Evolutionary conservation across 2,888 invertebrate genomes (phyloP), one percentile per base, ranked within the genome.

Genomic region (Perizoma affinitatum): DNA sequence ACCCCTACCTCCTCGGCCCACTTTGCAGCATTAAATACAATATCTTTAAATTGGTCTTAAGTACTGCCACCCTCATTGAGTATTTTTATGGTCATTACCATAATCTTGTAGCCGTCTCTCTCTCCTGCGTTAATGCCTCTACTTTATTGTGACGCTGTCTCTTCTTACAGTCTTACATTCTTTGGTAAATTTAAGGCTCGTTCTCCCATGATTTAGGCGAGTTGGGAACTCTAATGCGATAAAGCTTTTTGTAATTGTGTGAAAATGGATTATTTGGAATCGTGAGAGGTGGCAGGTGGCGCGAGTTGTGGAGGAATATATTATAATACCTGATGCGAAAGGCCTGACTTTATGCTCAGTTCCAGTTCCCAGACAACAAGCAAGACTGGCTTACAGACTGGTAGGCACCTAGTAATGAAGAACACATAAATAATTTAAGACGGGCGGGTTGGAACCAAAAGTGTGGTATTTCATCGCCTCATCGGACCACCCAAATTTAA

Each of bases 41-140:
- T 90, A 90, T 90, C 89, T 88, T 86, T 83, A 90, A 90, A 90
- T 90, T 89, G 88, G 84, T 88, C 81, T 84, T 90, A 90, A 90
- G 88, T 83, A 89, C 84, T 74, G 74, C 86, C 88, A 83, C 89
- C 88, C 89, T 89, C 87, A 87, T 86, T 83, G 82, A 77, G 79
- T 81, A 87, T 87, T 90, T 90, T 88, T 88, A 86, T 86, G 79
- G 82, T 88, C 86, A 90, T 88, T 88, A 86, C 79, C 89, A 90
- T 90, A 90, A 90, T 88, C 90, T 84, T 75, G 69, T 67, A 67
- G 63, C 62, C 72, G 72, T 88, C 84, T 76, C 82, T 66, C 63
- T 88, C 80, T 8, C 65, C 57, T 61, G 48, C 69, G 65, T 75
- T 74, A 65, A 67, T 65, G 50, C 70, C 33, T 42, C 51, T 42